These are phyloP conservation scores for Heliconius melpomene DNA, from an alignment of 1,140 invertebrate genomes.

Conservation along the genomic window DNA sequence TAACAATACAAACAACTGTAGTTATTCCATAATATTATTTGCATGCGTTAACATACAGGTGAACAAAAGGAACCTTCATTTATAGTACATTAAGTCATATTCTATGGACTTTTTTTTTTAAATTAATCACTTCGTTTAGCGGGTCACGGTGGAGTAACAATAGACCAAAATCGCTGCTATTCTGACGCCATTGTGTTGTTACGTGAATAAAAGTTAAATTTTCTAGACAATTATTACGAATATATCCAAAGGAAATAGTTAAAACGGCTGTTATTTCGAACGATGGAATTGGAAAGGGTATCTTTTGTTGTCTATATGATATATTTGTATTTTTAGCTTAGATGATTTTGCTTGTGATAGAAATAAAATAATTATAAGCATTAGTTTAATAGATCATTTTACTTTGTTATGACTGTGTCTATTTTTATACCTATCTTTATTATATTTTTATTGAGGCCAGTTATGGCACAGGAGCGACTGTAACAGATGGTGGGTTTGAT, in stretches of 20 bases:
- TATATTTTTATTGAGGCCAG: no score
- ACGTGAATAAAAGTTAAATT: conserved; percentile 26
- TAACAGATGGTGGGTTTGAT: no score
- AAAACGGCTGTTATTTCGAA: conserved; percentile 17
- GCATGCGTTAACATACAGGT: conserved; percentile 29
- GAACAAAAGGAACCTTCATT: conserved; percentile 28
- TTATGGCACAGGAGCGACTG: no score
- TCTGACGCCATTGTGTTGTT: conserved; percentile 25
- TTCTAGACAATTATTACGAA: conserved; percentile 23
- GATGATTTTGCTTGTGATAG: neutral
- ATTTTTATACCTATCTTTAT: neutral
- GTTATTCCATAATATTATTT: neutral
- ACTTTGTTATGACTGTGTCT: neutral
- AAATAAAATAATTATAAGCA: neutral
- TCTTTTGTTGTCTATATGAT: neutral
- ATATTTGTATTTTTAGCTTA: conserved; percentile 1
- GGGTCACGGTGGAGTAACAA: conserved; percentile 29
- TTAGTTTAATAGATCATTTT: neutral
- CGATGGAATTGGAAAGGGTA: neutral
- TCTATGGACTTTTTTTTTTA: conserved; percentile 29
- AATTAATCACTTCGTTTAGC: conserved; percentile 36
- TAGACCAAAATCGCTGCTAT: conserved; percentile 25
- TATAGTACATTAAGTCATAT: conserved; percentile 30
- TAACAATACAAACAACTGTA: no score
- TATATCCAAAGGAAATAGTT: conserved; percentile 23